Base-by-base conservation (phyloP, 2,888 invertebrate species). In the Loripinus fragilis region DNA sequence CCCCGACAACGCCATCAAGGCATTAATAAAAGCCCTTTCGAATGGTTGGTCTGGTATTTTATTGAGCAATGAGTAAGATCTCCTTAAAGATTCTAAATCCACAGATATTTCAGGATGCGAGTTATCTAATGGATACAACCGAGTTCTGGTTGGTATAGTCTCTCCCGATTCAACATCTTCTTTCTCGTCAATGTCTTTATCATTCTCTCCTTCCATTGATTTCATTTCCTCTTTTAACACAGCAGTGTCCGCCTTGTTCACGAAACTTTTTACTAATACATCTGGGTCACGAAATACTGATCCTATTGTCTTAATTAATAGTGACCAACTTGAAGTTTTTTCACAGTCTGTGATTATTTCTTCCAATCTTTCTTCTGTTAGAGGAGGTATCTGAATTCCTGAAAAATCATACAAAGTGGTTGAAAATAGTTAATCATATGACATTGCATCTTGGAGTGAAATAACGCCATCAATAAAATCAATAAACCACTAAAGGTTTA, bases 131-230 rank as follows among this genome's bases (percentile, higher is more conserved):
- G 23, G 28, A 1, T 7, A n/a, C 20, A 25, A 33, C 23, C 38
- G 52, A n/a, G 50, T 70, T 52, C 52, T 28, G 35, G 28, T 55
- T 20, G 45, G 71, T 35, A 64, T 64, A 41, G 68, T 67, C 68
- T 72, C 70, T 48, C 69, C 74, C 42, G 69, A 67, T 60, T 85
- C 80, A 45, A 85, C 86, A 67, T 87, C 87, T 74, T 87, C 93
- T 78, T 90, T 89, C 33, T 94, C 93, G 41, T 98, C 97, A 89
- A 96, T 96, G 91, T 98, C 98, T 94, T 98, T 98, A 88, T 98
- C 98, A 84, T 96, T 95, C 92, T 98, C 97, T 71, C 95, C 96
- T 92, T 96, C 96, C 76, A 96, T 93, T 10, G 95, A 95, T 71
- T 96, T 52, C 17, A 69, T 25, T 50, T 74, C 67, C 67, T 77